phyloP scores from a whole-genome alignment of 2,888 invertebrate genomes.

The Protonemura montana region DNA sequence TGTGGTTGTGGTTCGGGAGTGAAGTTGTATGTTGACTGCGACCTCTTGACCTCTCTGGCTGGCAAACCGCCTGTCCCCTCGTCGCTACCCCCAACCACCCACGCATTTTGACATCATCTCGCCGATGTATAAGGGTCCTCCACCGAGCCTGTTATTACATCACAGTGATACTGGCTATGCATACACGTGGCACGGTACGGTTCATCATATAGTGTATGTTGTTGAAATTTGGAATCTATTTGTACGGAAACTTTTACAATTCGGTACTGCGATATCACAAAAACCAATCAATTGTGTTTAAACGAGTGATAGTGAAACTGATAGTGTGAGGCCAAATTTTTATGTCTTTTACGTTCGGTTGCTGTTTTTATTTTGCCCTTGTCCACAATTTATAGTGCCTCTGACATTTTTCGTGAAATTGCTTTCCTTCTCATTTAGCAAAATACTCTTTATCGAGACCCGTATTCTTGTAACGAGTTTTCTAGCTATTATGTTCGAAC shows the following conservation, averaged over 20 bases:
- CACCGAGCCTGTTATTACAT: not conserved
- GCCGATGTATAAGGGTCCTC: not conserved
- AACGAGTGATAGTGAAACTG: too few species aligned
- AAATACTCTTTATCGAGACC: constrained; percentile 25
- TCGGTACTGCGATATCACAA: not conserved
- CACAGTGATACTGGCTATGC: not conserved
- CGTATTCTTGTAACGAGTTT: constrained; percentile 27
- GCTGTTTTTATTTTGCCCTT: not conserved
- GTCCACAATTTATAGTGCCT: not conserved
- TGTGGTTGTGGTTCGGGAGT: not conserved
- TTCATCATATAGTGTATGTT: not conserved
- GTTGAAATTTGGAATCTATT: not conserved
- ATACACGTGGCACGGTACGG: not conserved
- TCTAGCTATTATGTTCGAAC: constrained; percentile 26
- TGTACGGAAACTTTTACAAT: not conserved
- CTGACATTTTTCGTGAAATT: constrained; percentile 23
- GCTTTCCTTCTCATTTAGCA: constrained; percentile 33
- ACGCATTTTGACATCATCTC: not conserved
- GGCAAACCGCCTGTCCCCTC: not conserved
- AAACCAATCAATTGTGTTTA: too few species aligned
- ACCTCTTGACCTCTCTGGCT: not conserved
- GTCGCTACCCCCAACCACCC: not conserved
- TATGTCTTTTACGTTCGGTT: not conserved
- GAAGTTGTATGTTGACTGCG: not conserved
- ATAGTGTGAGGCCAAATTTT: too few species aligned